Evolutionary conservation across 2,113 vertebrate species (phyloP).

Genomic region (Sander lucioperca): DNA sequence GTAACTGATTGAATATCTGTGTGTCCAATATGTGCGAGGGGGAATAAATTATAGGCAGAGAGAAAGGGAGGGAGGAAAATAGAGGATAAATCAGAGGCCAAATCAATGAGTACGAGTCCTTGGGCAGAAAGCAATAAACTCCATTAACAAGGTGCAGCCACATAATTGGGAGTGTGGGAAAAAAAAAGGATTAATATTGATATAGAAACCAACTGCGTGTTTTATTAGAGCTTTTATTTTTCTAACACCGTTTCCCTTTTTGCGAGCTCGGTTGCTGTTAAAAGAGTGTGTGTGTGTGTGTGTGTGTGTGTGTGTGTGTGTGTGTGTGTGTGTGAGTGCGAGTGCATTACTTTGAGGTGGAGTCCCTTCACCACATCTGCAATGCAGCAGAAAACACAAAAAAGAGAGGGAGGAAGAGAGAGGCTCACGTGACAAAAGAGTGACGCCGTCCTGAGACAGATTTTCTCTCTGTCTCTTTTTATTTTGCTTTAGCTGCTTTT

Average conservation of each 20-base stretch:
- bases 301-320: conserved; percentile 12
- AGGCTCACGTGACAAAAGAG: conserved; percentile 74
- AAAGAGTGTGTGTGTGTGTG: conserved; percentile 9
- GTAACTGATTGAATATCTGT: conserved; percentile 50
- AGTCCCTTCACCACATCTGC: conserved; percentile 85
- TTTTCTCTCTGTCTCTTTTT: conserved; percentile 29
- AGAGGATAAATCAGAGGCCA: conserved; percentile 61
- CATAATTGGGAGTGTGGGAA: conserved; percentile 50
- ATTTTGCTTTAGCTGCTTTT: conserved; percentile 15
- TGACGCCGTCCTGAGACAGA: conserved; percentile 59
- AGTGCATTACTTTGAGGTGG: conserved; percentile 79
- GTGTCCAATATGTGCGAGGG: conserved; percentile 44
- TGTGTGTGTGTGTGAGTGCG: conserved; percentile 33
- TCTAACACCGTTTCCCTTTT: conserved; percentile 60
- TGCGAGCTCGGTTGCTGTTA: conserved; percentile 43
- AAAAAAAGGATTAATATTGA: conserved; percentile 60
- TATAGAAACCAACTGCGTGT: conserved; percentile 58
- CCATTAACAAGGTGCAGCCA: conserved; percentile 77
- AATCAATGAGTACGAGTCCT: conserved; percentile 76
- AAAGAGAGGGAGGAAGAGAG: conserved; percentile 60
- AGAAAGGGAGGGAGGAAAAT: conserved; percentile 32
- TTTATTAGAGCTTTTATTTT: conserved; percentile 68
- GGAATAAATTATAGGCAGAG: conserved; percentile 14
- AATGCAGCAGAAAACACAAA: conserved; percentile 86
- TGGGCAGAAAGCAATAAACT: conserved; percentile 76